Evolutionary conservation across 2,113 vertebrate species (phyloP).

Genomic region (Suncus etruscus): DNA sequence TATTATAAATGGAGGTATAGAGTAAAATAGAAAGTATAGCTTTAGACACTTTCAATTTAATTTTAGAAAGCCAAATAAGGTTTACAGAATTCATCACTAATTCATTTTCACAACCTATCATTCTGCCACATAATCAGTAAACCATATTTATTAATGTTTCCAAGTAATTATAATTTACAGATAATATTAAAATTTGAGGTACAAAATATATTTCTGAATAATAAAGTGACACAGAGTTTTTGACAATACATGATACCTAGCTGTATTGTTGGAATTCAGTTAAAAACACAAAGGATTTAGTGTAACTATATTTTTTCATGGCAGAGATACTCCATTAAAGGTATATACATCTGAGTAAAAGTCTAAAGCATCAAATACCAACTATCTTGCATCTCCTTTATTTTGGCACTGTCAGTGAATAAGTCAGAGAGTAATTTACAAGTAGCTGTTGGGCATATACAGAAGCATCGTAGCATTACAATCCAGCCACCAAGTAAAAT

Average conservation of each 20-base stretch:
- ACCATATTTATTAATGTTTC: background rate
- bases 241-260: background rate
- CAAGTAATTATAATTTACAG: background rate
- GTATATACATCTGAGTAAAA: background rate
- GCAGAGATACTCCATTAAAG: background rate
- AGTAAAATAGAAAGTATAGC: background rate
- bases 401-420: conserved; percentile 71
- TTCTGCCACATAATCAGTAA: background rate
- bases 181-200: background rate
- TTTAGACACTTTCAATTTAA: background rate
- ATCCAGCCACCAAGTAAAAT: conserved; percentile 74
- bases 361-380: conserved; percentile 30
- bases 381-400: conserved; percentile 40
- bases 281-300: background rate
- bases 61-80: conserved; percentile 22
- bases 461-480: background rate
- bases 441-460: conserved; percentile 64
- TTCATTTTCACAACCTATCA: background rate
- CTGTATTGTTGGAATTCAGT: conserved; percentile 18
- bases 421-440: conserved; percentile 78
- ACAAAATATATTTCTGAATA: background rate
- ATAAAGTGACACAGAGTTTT: background rate
- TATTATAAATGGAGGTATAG: background rate
- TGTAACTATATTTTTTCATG: background rate
- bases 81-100: background rate